Conservation (phyloP, 2,888 invertebrate species). For the Oscheius sp. region DNA sequence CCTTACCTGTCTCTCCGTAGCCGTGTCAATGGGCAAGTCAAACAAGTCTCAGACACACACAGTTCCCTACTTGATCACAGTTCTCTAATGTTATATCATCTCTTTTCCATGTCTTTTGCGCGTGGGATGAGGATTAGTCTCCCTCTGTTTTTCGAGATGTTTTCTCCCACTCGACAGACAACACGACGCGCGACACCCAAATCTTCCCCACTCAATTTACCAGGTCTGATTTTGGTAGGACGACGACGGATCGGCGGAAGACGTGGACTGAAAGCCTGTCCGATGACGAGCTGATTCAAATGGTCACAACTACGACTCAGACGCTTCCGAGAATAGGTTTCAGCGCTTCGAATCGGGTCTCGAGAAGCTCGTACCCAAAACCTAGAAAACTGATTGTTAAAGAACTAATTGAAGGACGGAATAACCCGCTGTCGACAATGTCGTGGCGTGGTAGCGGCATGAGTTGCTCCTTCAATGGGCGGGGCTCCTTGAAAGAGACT, state of each 20-base stretch:
- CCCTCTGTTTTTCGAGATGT: conserved; percentile 16
- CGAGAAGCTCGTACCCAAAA: conserved; percentile 13
- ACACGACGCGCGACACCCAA: conserved; percentile 6
- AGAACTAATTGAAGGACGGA: neutral
- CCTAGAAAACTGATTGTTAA: neutral
- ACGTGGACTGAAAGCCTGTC: conserved; percentile 44
- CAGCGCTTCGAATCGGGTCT: neutral
- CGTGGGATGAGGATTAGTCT: conserved; percentile 17
- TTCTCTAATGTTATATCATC: neutral
- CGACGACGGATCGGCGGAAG: conserved; percentile 56
- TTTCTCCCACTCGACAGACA: conserved; percentile 29
- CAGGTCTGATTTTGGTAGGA: conserved; percentile 46
- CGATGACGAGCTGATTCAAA: conserved; percentile 39
- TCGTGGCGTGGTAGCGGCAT: conserved; percentile 31
- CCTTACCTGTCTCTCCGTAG: too few species aligned
- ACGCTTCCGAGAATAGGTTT: conserved; percentile 39
- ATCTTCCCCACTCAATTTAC: conserved; percentile 4
- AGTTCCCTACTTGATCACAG: neutral
- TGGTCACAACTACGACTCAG: conserved; percentile 55
- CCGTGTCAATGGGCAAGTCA: too few species aligned
- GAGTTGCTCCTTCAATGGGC: conserved; percentile 15
- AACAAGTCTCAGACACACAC: too few species aligned
- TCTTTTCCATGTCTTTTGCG: neutral
- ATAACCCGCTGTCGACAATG: conserved; percentile 28
- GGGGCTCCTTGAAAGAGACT: conserved; percentile 53